A percentile compares a stretch with the other conserved stretches of the same genome.
These are phyloP conservation scores for Aldabrachelys gigantea DNA, from an alignment of 2,113 vertebrate species.

Conservation along the genomic window DNA sequence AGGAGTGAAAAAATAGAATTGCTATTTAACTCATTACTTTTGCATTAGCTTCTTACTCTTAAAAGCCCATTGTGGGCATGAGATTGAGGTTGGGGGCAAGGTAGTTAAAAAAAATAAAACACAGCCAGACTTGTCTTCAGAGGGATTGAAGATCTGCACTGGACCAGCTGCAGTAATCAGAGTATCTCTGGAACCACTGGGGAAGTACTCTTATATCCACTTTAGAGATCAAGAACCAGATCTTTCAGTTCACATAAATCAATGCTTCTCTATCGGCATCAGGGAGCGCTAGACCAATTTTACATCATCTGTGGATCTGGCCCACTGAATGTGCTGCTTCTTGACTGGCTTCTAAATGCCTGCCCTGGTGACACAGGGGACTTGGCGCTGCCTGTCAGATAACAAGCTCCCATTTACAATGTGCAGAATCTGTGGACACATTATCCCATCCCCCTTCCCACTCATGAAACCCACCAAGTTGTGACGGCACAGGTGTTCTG, in stretches of 20 bases:
- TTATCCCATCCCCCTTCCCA: background rate
- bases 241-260: background rate
- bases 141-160: background rate
- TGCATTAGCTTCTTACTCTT: background rate
- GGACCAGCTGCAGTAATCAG: background rate
- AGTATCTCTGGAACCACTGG: too few species aligned
- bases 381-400: too few species aligned
- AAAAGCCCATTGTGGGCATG: background rate
- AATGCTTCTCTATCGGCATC: rapidly evolving
- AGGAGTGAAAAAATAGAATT: background rate
- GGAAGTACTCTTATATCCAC: too few species aligned
- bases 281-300: background rate
- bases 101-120: background rate
- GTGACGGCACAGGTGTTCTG: background rate
- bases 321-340: background rate
- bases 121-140: background rate
- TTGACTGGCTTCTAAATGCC: background rate
- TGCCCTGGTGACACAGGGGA: background rate
- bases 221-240: too few species aligned
- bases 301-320: background rate
- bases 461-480: background rate
- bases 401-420: too few species aligned
- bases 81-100: background rate
- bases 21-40: background rate
- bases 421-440: too few species aligned